Conservation (phyloP, 1,140 invertebrate species). For the Hycleus cichorii region DNA sequence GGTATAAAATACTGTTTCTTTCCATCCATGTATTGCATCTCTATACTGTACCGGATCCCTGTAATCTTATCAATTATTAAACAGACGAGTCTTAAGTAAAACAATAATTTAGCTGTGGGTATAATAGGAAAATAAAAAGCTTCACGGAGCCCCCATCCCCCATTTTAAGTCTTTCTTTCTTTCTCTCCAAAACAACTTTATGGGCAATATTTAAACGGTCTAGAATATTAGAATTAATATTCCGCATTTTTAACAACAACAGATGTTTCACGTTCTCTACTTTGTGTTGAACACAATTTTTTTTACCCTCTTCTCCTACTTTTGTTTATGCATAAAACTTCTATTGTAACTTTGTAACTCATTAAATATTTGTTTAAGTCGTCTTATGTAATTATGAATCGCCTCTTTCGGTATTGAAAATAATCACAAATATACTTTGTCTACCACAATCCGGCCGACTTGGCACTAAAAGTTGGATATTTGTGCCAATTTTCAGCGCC, state of each 20-base stretch:
- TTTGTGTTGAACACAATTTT: no score
- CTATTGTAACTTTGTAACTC: no score
- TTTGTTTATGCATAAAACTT: constrained; percentile 29
- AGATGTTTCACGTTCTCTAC: constrained; percentile 25
- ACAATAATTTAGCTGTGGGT: constrained; percentile 34
- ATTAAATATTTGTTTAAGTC: no score
- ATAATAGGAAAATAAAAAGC: constrained; percentile 35
- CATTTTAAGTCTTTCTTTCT: not conserved
- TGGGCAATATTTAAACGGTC: constrained; percentile 26
- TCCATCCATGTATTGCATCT: no score
- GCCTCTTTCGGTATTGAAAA: no score
- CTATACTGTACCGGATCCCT: not conserved
- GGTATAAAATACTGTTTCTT: no score
- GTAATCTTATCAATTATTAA: constrained; percentile 37
- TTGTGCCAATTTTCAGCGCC: no score
- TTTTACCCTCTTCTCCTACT: not conserved
- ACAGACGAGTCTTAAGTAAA: constrained; percentile 34
- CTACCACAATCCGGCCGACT: no score
- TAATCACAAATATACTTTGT: no score
- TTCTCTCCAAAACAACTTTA: constrained; percentile 17
- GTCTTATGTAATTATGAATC: no score
- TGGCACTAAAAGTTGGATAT: no score
- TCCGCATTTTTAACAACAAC: constrained; percentile 32
- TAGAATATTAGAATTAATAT: constrained; percentile 32
- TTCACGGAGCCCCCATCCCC: constrained; percentile 1